Percentiles rank a stretch among this genome's conserved stretches.
Conservation (phyloP, 2,113 vertebrate genomes). For the Rafetus swinhoei region DNA sequence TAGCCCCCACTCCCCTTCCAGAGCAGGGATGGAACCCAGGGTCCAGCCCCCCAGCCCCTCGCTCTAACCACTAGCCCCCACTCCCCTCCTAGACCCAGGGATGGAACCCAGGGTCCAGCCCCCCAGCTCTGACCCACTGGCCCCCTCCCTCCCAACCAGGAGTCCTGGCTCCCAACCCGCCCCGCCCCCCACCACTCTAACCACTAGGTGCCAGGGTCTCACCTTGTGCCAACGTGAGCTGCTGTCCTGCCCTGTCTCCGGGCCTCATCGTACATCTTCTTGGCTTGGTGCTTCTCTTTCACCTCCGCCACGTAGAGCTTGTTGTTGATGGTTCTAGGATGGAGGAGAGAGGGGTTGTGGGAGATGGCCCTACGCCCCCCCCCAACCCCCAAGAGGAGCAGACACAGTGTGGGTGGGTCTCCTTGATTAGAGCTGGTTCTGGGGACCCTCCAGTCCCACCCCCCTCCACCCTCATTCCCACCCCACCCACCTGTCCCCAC, state of each 20-base stretch:
- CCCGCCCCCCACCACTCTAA: background rate
- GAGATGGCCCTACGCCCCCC: background rate
- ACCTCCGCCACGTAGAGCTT: slow-evolving; percentile 84
- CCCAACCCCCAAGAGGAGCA: background rate
- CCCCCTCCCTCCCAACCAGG: background rate
- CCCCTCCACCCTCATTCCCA: background rate
- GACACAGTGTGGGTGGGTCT: background rate
- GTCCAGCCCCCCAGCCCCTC: too few species aligned
- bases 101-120: background rate
- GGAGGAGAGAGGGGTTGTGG: slow-evolving; percentile 1
- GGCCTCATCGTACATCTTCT: slow-evolving; percentile 87
- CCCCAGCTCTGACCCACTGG: background rate
- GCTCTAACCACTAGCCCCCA: background rate
- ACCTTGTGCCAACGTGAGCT: slow-evolving; percentile 86
- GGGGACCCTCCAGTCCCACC: background rate
- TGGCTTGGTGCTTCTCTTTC: slow-evolving; percentile 84
- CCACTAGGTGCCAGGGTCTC: background rate
- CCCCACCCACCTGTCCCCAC: background rate
- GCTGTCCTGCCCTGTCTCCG: slow-evolving; percentile 85
- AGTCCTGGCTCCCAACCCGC: background rate
- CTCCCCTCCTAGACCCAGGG: background rate
- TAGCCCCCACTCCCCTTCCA: background rate
- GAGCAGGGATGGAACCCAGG: background rate
- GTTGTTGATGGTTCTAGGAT: slow-evolving; percentile 77
- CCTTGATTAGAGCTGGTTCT: background rate